phyloP scores from a whole-genome alignment of 2,888 invertebrate species.

The Agrochola macilenta region DNA sequence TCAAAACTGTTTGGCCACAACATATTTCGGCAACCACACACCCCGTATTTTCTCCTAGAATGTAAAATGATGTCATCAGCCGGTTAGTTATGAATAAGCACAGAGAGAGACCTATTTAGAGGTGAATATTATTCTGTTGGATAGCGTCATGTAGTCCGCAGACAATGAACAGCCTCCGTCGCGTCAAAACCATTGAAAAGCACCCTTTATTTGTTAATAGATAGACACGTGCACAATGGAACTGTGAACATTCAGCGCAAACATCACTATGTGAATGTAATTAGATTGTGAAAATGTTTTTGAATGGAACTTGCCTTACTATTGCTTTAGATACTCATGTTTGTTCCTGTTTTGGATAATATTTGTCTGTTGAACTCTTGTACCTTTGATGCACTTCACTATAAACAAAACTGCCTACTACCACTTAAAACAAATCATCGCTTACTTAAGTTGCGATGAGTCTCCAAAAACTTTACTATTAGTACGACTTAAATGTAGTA shows the following conservation, averaged over 20 bases:
- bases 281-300: constrained; percentile 71
- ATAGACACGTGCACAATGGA: constrained; percentile 76
- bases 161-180: constrained; percentile 76
- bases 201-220: constrained; percentile 81
- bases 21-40: constrained; percentile 19
- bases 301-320: constrained; percentile 41
- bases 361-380: constrained; percentile 6
- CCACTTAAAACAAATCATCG: neutral
- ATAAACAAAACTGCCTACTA: neutral
- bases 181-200: constrained; percentile 80
- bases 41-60: constrained; percentile 32
- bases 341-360: neutral
- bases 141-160: constrained; percentile 68
- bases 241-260: constrained; percentile 72
- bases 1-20: constrained; percentile 14
- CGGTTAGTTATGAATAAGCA: constrained; percentile 63
- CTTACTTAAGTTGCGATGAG: neutral
- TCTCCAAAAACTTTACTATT: neutral
- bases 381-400: neutral
- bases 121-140: constrained; percentile 72
- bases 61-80: constrained; percentile 56
- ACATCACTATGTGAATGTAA: constrained; percentile 71
- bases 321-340: constrained; percentile 11
- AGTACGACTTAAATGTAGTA: neutral
- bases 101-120: constrained; percentile 57